phyloP scores from a whole-genome alignment of 2,113 vertebrate genomes.

The Ameiurus melas region DNA sequence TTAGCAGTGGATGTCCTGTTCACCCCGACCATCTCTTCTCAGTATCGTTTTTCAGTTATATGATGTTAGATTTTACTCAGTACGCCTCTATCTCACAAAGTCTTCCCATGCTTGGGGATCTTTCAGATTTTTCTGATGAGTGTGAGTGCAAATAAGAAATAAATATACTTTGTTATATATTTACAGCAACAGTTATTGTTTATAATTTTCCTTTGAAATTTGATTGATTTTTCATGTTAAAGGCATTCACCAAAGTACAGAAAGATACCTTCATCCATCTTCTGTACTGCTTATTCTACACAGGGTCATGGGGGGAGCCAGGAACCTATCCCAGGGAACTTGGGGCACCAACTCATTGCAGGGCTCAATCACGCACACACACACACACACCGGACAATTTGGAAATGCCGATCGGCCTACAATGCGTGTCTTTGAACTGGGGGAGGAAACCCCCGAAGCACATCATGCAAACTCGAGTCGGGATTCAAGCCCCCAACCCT shows the following conservation, averaged over 20 bases:
- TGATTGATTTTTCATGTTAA: neutral
- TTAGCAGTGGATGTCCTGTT: neutral
- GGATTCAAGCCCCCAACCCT: no score
- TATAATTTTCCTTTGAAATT: neutral
- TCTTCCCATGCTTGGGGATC: neutral
- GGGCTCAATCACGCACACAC: no score
- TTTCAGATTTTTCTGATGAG: neutral
- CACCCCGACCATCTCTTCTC: neutral
- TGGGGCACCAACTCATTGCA: no score
- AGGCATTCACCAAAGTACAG: neutral
- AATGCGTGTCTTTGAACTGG: no score
- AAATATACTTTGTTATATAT: neutral
- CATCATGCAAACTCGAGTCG: no score
- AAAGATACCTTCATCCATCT: neutral
- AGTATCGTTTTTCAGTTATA: neutral
- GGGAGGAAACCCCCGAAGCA: no score
- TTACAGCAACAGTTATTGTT: neutral
- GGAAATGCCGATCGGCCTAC: no score
- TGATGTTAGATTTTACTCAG: neutral
- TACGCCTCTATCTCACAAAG: neutral
- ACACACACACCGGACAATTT: no score
- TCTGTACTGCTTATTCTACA: no score
- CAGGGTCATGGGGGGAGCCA: no score
- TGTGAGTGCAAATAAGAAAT: neutral
- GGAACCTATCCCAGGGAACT: no score